Evolutionary conservation across 2,113 vertebrate species (phyloP).

Genomic region (Lichenostomus cassidix): DNA sequence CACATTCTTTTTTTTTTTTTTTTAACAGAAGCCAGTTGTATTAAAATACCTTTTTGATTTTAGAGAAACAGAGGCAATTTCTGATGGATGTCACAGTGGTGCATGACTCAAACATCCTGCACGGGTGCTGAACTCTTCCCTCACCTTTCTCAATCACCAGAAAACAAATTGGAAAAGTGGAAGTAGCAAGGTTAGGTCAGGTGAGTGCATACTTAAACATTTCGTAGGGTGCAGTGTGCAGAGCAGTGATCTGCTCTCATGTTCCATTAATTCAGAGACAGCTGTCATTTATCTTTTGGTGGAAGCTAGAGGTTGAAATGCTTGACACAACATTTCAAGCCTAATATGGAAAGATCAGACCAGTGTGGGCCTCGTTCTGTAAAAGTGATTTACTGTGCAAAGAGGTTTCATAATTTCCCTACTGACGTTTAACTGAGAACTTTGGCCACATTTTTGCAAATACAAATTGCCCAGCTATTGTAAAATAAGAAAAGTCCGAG

Average conservation of each 20-base stretch:
- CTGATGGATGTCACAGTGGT: neutral
- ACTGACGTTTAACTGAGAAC: neutral
- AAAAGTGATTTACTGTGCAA: conserved; percentile 5
- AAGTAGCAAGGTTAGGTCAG: conserved; percentile 53
- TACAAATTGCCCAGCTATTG: neutral
- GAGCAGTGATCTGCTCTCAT: conserved; percentile 34
- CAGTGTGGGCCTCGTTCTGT: neutral
- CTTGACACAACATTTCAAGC: conserved; percentile 35
- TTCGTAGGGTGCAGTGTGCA: conserved; percentile 35
- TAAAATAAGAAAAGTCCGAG: neutral
- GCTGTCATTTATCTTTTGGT: conserved; percentile 70
- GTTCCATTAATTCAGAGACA: conserved; percentile 67
- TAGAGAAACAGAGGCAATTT: neutral
- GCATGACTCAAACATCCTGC: conserved; percentile 27
- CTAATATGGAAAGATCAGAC: conserved; percentile 43
- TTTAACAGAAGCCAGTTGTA: neutral
- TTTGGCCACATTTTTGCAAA: conserved; percentile 28
- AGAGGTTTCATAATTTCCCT: conserved; percentile 23
- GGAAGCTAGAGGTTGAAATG: conserved; percentile 51
- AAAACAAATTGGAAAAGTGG: conserved; percentile 43
- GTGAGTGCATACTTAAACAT: conserved; percentile 49
- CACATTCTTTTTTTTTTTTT: neutral
- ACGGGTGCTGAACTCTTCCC: conserved; percentile 2
- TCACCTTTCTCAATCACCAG: conserved; percentile 44
- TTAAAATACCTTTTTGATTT: neutral